Conservation (phyloP, 2,888 invertebrate genomes). For the Oligia latruncula region DNA sequence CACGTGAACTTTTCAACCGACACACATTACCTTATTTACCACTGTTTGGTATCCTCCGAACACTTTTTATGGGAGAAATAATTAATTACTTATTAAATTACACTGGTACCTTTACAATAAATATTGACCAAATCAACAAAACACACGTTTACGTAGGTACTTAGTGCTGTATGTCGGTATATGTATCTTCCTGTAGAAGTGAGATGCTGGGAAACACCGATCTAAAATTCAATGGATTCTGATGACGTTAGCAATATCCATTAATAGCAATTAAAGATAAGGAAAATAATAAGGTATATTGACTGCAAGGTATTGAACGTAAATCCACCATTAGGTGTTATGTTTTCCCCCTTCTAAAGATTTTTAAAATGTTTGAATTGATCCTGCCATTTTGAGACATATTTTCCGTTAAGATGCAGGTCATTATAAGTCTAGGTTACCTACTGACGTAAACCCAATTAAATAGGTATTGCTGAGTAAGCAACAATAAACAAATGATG, state of each 20-base stretch:
- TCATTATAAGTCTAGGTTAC: not conserved
- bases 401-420: not conserved
- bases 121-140: conserved; percentile 1
- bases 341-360: not conserved
- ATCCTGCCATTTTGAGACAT: not conserved
- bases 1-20: not conserved
- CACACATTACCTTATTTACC: conserved; percentile 3
- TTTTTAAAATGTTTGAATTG: not conserved
- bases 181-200: conserved; percentile 14
- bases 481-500: conserved; percentile 16
- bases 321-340: not conserved
- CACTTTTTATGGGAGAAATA: not conserved
- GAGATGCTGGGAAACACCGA: conserved; percentile 23
- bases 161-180: not conserved
- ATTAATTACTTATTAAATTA: not conserved
- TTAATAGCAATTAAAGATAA: conserved; percentile 25
- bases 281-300: conserved; percentile 23
- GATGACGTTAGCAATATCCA: conserved; percentile 32
- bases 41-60: not conserved
- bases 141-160: not conserved
- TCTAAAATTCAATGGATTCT: conserved; percentile 30
- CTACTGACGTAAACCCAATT: not conserved
- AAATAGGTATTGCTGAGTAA: not conserved
- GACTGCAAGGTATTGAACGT: not conserved
- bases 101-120: not conserved